These are phyloP conservation scores for Rotaria macrura DNA, from an alignment of 2,888 invertebrate species.

Conservation along the genomic window DNA sequence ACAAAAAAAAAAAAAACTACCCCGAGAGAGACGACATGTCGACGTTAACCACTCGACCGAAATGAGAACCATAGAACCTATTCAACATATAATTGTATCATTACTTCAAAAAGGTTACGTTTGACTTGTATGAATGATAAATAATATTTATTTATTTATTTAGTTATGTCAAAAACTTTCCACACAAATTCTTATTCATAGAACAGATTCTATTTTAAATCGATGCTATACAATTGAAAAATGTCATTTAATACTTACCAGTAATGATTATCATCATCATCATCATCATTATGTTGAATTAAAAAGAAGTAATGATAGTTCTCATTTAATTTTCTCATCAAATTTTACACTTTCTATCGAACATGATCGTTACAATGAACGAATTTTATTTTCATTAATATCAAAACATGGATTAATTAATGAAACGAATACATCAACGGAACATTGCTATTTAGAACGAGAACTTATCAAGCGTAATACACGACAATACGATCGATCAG, in stretches of 20 bases:
- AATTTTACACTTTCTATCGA: background rate
- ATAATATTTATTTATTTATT: too few relatives aligned
- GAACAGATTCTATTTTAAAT: background rate
- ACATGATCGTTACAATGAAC: background rate
- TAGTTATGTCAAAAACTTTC: background rate
- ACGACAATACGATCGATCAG: background rate
- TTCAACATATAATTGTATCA: too few relatives aligned
- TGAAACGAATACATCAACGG: background rate
- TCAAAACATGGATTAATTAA: background rate
- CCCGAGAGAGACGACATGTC: too few relatives aligned
- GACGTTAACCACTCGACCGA: background rate
- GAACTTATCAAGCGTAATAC: background rate
- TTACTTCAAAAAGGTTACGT: too few relatives aligned
- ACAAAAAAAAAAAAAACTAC: background rate
- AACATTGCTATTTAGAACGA: background rate
- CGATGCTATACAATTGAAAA: background rate
- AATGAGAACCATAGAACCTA: background rate
- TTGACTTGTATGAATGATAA: too few relatives aligned
- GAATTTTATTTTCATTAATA: background rate
- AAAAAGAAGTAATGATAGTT: background rate
- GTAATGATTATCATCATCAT: background rate
- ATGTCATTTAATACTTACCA: background rate
- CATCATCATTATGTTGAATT: background rate
- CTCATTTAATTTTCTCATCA: background rate
- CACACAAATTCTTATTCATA: background rate